Evolutionary conservation across 2,888 invertebrate species (phyloP), one percentile per base, ranked within the genome.

Genomic region (Muscina levida): DNA sequence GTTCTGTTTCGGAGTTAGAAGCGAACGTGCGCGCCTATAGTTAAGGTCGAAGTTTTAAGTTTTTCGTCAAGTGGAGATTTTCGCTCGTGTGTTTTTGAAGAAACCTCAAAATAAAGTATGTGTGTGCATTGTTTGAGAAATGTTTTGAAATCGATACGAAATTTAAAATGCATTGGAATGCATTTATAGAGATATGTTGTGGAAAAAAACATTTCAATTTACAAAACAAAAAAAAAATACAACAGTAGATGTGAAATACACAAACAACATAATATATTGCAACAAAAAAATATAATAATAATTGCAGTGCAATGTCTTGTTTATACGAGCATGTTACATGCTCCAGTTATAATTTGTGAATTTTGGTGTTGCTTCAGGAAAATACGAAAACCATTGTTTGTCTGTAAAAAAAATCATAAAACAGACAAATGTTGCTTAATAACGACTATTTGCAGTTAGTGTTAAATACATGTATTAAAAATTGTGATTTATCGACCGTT

Each of bases 1-100:
- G 81, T 81, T 81, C 81, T 81, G 77, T 75, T 77, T 74, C 6
- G 57, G 48, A 71, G 68, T 68, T 77, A 77, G 81, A 81, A 81
- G 74, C 72, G 72, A 75, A 68, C 74, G 77, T 57, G 74, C 56
- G 77, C 24, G 72, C n/a, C 3, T 59, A 73, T 26, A 3, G 22
- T n/a, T 42, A 19, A 42, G n/a, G 37, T 42, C 22, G 42, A 39
- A 42, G 13, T 10, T 11, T 53, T 22, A n/a, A 1, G 24, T 13
- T 10, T 22, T 22, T 22, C 62, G 39, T 39, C 42, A 22, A 62
- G 62, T 62, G 62, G 39, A 62, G 62, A 62, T 37, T 62, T 42
- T 10, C n/a, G 37, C 13, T 62, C 19, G 17, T 19, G 62, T 62
- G 68, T 42, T 31, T 31, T 31, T 31, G n/a, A 19, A 31, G 22